Base-by-base conservation (phyloP, 2,888 invertebrate species). In the Apamea monoglypha region DNA sequence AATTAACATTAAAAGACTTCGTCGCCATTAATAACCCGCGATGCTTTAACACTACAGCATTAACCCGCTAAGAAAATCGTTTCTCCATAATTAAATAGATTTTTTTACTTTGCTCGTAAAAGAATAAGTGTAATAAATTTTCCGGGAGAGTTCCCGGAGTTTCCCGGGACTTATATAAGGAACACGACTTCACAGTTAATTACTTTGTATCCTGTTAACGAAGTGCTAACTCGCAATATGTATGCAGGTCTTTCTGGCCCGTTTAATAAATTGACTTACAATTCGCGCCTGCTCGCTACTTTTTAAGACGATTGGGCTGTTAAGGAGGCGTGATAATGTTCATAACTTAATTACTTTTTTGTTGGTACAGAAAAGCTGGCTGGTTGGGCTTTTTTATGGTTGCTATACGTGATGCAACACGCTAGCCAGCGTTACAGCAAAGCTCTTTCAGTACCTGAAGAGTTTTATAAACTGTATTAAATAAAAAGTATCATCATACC, bases 191-290 rank as follows among this genome's bases (percentile, higher is more conserved):
- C 90, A 88, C 90, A 91, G 93, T 94, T 95, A 95, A 96, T 95
- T 95, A 95, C 94, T 94, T 94, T 92, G 95, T 94, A 92, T 93
- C 93, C 91, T 88, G 92, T 93, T 94, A 95, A 95, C 92, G 92
- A 94, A 95, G 93, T 93, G 94, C 92, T 94, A 93, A 95, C 92
- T 94, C 88, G 92, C 91, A 92, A 93, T 93, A 92, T 92, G 91
- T 92, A 93, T 92, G 91, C 91, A 91, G 88, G 91, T 90, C 89
- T 89, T 89, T 88, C 76, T 75, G 84, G 76, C 77, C 78, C 85
- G 76, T 88, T 91, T 91, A 87, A 90, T 90, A 89, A 92, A 91
- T 92, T 90, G 84, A 86, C 90, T 83, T 82, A 84, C 79, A 71
- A 83, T 88, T 84, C 67, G 73, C 82, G 79, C 70, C 53, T 50